A percentile compares a stretch with the other conserved stretches of the same genome.
Evolutionary conservation across 2,797 vertebrate genomes (phyloP).

Genomic region (Dipus sagitta): DNA sequence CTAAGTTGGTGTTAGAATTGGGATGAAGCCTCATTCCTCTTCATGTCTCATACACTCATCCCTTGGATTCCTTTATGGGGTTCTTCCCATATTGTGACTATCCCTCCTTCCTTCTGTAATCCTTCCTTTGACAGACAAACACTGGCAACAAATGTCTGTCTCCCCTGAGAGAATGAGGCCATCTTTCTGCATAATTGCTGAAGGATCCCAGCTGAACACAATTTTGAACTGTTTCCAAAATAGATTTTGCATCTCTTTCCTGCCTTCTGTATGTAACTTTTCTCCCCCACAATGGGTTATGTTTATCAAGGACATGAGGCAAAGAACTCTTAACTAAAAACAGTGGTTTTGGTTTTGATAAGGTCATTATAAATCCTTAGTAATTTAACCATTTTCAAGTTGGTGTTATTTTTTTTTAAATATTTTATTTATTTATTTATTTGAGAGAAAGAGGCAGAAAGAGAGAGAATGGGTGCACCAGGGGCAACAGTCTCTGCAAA

Average conservation of each 20-base stretch:
- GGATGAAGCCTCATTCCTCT: neutral
- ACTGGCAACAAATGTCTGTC: neutral
- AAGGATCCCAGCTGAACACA: constrained; percentile 18
- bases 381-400: neutral
- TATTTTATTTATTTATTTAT: too few species aligned
- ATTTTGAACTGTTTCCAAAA: constrained; percentile 47
- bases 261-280: constrained; percentile 38
- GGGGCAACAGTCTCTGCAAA: too few species aligned
- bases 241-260: neutral
- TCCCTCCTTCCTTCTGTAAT: neutral
- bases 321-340: constrained; percentile 25
- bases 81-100: neutral
- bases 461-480: too few species aligned
- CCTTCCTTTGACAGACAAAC: neutral
- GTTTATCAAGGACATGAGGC: neutral
- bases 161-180: constrained; percentile 27
- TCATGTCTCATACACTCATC: accelerated
- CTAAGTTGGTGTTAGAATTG: constrained; percentile 4
- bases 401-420: constrained; percentile 38
- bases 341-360: neutral
- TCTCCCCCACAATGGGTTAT: neutral
- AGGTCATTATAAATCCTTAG: neutral
- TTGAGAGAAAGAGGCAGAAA: too few species aligned
- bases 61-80: neutral
- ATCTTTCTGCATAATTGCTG: constrained; percentile 21